Base-by-base conservation (phyloP, 2,797 vertebrate genomes). In the Crenichthys baileyi region DNA sequence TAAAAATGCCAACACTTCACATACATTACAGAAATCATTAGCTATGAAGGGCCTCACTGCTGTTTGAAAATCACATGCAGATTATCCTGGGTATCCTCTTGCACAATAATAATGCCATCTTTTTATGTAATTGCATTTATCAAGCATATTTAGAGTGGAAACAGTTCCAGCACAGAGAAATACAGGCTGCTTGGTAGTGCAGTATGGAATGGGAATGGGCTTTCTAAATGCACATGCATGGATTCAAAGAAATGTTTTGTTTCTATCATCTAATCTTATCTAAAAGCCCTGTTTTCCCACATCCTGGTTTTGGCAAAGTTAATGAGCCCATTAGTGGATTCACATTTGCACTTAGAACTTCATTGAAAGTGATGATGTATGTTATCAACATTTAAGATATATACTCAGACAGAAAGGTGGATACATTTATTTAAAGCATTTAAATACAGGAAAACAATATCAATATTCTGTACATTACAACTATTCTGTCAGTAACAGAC, bases 231-330 rank as follows among this genome's bases (percentile, higher is more conserved):
- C n/a, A n/a, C n/a, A n/a, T n/a, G n/a, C 36, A 22, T 7, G 16
- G 15, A 18, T 20, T 39, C 15, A 36, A 65, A 18, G 16, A 3
- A 4, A 29, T 24, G 44, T 29, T 60, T 63, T 44, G 4, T 73
- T 46, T 75, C 71, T 63, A 15, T 73, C 1, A 41, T 55, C 15
- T 73, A 18, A 55, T 22, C 5, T 50, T 6, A 41, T 16, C n/a
- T 74, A 31, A 55, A 68, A 80, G 67, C 39, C 31, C 65, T 29
- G 24, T 26, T 79, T 76, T 46, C 20, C 22, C 61, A 75, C 24
- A 74, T 84, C 67, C 22, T 70, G 77, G 26, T 73, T 77, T 67
- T 67, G 44, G 20, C 36, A 3, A 0, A 55, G 29, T 29, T 53
- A 44, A 51, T 51, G 44, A 79, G n/a, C 20, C 73, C 75, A 72